Base-by-base conservation (phyloP, 2,888 invertebrate genomes). In the Xanthia togata region DNA sequence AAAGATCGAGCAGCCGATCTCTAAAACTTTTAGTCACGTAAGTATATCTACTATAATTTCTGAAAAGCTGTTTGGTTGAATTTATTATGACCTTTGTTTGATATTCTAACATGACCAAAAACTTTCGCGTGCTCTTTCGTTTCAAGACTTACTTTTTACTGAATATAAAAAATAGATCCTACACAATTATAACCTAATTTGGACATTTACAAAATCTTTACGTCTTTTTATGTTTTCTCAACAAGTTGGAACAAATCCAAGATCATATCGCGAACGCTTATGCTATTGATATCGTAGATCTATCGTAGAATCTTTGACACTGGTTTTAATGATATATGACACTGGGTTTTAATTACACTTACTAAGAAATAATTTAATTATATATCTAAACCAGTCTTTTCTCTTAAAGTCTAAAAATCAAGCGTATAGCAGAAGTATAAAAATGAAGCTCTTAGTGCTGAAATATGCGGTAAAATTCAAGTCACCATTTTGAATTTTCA, bases 381-480 rank as follows among this genome's bases (percentile, higher is more conserved):
- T 90, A 93, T 92, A 93, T 92, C 90, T 93, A 93, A 91, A 92
- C 93, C 95, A 96, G 95, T 95, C 95, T 95, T 95, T 90, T 90
- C 87, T 90, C 90, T 92, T 95, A 94, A 75, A 82, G 78, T 88
- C 90, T 91, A 92, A 79, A 81, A 83, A 88, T 78, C 69, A 88
- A 83, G 81, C 85, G 78, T 38, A 62, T 68, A 78, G 82, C 79
- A 79, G 77, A 82, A 73, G 50, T 78, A 70, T 78, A 59, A 74
- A 84, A 81, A 71, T 62, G 70, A 70, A 77, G 73, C 73, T 71
- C 12, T 69, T 68, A 79, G 73, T 82, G 62, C 74, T 83, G 80
- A 80, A 84, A 81, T 82, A 81, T 73, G 35, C 73, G 64, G 14
- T 41, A 73, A 73, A 50, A 68, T 71, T 80, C 55, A 44, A 76